Percentiles rank a stretch among this genome's conserved stretches.
Evolutionary conservation across 2,797 vertebrate species (phyloP).

Genomic region (Synanceia verrucosa): DNA sequence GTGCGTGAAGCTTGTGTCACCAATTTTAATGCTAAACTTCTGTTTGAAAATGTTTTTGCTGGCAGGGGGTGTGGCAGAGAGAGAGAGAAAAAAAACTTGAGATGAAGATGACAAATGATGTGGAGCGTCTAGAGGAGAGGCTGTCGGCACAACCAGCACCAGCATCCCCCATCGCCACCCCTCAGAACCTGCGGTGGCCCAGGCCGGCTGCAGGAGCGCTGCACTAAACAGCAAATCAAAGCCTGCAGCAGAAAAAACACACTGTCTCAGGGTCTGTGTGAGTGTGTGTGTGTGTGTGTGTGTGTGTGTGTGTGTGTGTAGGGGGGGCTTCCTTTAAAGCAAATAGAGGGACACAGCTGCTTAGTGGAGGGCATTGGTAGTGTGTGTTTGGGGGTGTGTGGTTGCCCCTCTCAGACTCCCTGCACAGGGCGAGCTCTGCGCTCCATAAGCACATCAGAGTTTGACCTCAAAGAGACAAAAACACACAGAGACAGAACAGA

Average conservation of each 20-base stretch:
- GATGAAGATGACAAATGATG: conserved; percentile 54
- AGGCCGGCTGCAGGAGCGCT: conserved; percentile 48
- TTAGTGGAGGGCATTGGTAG: conserved; percentile 44
- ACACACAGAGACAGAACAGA: conserved; percentile 45
- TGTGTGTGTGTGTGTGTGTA: not conserved
- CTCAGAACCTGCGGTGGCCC: conserved; percentile 51
- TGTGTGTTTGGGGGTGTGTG: conserved; percentile 29
- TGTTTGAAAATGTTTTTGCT: conserved; percentile 2
- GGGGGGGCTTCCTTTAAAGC: conserved; percentile 28
- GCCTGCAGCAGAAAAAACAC: conserved; percentile 42
- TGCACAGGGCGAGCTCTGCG: conserved; percentile 48
- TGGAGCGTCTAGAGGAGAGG: conserved; percentile 50
- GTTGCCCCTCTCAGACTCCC: conserved; percentile 56
- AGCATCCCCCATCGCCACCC: conserved; percentile 10
- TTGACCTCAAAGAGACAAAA: conserved; percentile 66
- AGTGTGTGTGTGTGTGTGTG: too few species aligned
- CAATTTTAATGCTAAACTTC: conserved; percentile 20
- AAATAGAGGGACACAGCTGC: conserved; percentile 60
- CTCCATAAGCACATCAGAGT: conserved; percentile 77
- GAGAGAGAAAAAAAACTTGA: conserved; percentile 7
- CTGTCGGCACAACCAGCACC: conserved; percentile 24
- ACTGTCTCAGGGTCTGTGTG: too few species aligned
- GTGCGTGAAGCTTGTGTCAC: conserved; percentile 9
- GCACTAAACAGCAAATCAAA: conserved; percentile 71
- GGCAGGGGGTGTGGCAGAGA: not conserved